These are phyloP conservation scores for Miniopterus natalensis DNA, from an alignment of 2,113 vertebrate genomes.

Conservation along the genomic window DNA sequence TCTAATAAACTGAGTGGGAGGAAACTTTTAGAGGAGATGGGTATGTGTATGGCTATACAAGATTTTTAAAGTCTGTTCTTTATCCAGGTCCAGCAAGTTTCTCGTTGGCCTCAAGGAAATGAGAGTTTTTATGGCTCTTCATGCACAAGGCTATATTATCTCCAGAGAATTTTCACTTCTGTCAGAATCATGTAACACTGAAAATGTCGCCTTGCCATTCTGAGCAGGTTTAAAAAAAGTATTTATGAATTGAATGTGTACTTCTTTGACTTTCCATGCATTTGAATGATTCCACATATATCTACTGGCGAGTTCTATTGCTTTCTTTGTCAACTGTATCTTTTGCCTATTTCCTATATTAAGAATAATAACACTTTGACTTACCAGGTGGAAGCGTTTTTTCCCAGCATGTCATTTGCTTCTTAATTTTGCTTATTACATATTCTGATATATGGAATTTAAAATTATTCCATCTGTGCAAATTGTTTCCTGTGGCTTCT, in stretches of 20 bases:
- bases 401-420: neutral
- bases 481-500: neutral
- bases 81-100: neutral
- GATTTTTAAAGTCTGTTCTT: neutral
- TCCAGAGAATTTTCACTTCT: conserved; percentile 4
- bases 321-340: neutral
- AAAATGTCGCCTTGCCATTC: neutral
- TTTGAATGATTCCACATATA: neutral
- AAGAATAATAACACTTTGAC: neutral
- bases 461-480: neutral
- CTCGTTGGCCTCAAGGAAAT: conserved; percentile 4
- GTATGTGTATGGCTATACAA: neutral
- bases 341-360: conserved; percentile 1
- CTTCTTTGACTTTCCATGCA: neutral
- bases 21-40: neutral
- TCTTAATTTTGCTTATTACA: neutral
- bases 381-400: neutral
- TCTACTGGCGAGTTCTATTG: neutral
- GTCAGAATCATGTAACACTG: neutral
- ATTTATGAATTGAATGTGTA: neutral
- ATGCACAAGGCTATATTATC: neutral
- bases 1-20: neutral
- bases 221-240: neutral
- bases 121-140: neutral
- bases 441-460: neutral